Evolutionary conservation across 1,140 invertebrate genomes (phyloP), one percentile per base, ranked within the genome.

Genomic region (Anastatus disparis): DNA sequence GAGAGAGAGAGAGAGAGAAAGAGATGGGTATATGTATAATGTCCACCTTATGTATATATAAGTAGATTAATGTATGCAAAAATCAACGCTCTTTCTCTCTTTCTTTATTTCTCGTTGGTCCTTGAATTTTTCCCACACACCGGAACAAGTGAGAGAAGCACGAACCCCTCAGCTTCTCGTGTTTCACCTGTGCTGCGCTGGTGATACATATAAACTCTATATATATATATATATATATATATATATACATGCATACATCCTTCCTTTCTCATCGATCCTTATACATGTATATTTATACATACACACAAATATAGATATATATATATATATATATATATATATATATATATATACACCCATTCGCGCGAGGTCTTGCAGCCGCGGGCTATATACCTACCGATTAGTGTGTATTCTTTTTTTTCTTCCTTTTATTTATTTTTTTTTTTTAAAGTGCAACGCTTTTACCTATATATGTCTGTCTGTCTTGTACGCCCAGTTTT

Each of bases 51-150:
- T n/a, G n/a, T n/a, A 17, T 53, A 31, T 31, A 70, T 70, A 70
- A 64, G 61, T 70, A 64, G 61, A 70, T 70, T 70, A 70, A 70
- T 64, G 50, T 70, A 70, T 70, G 68, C 68, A 70, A 70, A 70
- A 70, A 64, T 70, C 27, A 1, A 42, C 20, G 10, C 4, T 10
- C 31, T n/a, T n/a, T n/a, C n/a, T n/a, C n/a, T n/a, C n/a, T n/a
- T n/a, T n/a, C n/a, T n/a, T n/a, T n/a, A n/a, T n/a, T n/a, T n/a
- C n/a, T n/a, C n/a, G n/a, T n/a, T 29, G 12, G 17, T 26, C 27
- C n/a, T 38, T 22, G 35, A 42, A 70, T 64, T 70, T 70, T 70
- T 70, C 68, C 68, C 68, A 70, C n/a, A n/a, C 68, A 70, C 68
- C 68, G 68, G 68, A 70, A 70, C 63, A 66, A 66, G 63, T 66